Evolutionary conservation across 1,140 invertebrate genomes (phyloP).

Genomic region (Papilio xuthus): DNA sequence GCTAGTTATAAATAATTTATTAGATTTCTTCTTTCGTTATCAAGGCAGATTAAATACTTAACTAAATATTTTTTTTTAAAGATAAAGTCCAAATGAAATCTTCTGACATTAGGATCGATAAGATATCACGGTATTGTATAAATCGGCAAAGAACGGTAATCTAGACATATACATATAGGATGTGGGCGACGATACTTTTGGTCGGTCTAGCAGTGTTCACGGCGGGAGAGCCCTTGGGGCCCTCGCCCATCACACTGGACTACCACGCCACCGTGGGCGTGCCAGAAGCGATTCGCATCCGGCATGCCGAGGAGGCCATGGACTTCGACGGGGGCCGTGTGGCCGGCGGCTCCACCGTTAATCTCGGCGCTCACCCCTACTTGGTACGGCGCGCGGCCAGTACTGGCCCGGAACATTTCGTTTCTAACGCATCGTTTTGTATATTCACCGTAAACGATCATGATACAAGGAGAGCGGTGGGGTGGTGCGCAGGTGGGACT

Average conservation of each 20-base stretch:
- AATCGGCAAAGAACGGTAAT: no score
- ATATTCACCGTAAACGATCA: neutral
- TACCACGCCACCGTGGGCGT: slow-evolving; percentile 51
- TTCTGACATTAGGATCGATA: no score
- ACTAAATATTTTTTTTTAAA: no score
- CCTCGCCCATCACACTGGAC: slow-evolving; percentile 36
- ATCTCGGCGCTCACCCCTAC: neutral
- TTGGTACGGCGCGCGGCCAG: neutral
- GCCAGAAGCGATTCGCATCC: slow-evolving; percentile 45
- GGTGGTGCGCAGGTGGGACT: slow-evolving; percentile 38
- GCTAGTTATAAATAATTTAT: no score
- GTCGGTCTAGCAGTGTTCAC: slow-evolving; percentile 28
- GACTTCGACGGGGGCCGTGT: slow-evolving; percentile 49
- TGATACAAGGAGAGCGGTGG: neutral
- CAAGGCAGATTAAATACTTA: no score
- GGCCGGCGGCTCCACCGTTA: slow-evolving; percentile 43
- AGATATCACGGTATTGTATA: no score
- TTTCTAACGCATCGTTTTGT: neutral
- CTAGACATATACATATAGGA: neutral
- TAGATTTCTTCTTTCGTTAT: no score
- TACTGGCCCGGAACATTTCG: no score
- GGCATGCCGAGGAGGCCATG: slow-evolving; percentile 41
- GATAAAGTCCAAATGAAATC: no score
- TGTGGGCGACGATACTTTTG: slow-evolving; percentile 12
- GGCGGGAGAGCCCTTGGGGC: slow-evolving; percentile 16